phyloP scores from a whole-genome alignment of 2,888 invertebrate species.

The Metacarcinus magister region DNA sequence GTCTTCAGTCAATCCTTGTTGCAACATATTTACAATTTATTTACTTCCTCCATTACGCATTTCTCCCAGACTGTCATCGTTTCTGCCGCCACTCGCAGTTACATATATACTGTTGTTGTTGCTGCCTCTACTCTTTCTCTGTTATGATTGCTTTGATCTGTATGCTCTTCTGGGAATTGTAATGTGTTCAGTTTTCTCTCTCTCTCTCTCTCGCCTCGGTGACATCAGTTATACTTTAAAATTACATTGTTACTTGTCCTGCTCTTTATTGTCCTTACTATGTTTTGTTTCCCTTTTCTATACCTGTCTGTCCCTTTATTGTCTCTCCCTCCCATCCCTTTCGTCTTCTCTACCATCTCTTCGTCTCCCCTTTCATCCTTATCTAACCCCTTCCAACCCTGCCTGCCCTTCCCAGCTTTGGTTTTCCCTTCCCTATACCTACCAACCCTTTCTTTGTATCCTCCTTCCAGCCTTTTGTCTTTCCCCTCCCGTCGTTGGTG shows the following conservation, averaged over 20 bases:
- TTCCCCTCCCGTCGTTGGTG: neutral
- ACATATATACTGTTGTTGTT: too few relatives aligned
- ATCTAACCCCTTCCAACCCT: neutral
- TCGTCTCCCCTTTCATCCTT: neutral
- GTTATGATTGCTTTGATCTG: too few relatives aligned
- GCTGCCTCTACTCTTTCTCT: too few relatives aligned
- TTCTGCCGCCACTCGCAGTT: too few relatives aligned
- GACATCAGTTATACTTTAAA: neutral
- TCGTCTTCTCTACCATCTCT: neutral
- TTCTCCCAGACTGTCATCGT: too few relatives aligned
- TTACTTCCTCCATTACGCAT: too few relatives aligned
- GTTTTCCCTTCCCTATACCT: too few relatives aligned
- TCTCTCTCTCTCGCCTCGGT: neutral
- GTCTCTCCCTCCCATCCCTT: neutral
- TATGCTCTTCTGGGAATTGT: too few relatives aligned
- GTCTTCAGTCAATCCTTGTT: too few relatives aligned
- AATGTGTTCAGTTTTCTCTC: neutral
- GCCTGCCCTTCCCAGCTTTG: neutral
- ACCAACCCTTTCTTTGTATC: neutral
- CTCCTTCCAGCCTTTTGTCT: neutral
- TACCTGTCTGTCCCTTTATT: neutral
- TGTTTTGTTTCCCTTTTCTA: neutral
- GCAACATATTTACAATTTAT: too few relatives aligned
- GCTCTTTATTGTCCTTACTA: too few relatives aligned
- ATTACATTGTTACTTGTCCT: neutral